A percentile compares a stretch with the other conserved stretches of the same genome.
Evolutionary conservation across 2,797 vertebrate species (phyloP).

Genomic region (Emys orbicularis): DNA sequence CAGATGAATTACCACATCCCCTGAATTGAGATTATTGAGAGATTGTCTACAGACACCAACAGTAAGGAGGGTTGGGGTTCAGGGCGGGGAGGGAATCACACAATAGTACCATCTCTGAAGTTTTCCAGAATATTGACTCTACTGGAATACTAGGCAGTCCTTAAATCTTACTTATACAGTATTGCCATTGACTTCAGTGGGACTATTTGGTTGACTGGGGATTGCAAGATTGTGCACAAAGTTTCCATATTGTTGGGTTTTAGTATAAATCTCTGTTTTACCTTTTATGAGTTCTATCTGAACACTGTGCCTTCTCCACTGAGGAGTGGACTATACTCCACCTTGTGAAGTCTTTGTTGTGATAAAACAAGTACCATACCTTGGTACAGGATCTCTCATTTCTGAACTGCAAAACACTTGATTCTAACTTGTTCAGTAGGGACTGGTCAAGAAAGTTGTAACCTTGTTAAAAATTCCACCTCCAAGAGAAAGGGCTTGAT

Average conservation of each 20-base stretch:
- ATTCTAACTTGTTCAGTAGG: neutral
- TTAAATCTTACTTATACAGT: neutral
- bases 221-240: neutral
- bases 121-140: constrained; percentile 32
- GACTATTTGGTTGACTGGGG: constrained; percentile 41
- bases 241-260: neutral
- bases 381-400: constrained; percentile 1
- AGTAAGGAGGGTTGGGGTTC: neutral
- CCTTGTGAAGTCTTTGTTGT: constrained; percentile 16
- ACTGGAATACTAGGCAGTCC: neutral
- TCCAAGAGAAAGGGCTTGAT: constrained; percentile 53
- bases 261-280: neutral
- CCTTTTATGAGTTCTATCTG: constrained; percentile 15
- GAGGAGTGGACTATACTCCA: neutral
- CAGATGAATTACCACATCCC: neutral
- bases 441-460: neutral
- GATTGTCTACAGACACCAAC: neutral
- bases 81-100: constrained; percentile 39
- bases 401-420: neutral
- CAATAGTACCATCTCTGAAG: constrained; percentile 43
- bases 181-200: neutral
- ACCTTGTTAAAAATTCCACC: constrained; percentile 38
- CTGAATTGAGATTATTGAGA: neutral
- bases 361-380: constrained; percentile 21
- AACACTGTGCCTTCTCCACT: neutral